Percentiles rank a stretch among this genome's conserved stretches.
Evolutionary conservation across 2,797 vertebrate genomes (phyloP).

Genomic region (Phoxinus dragarum): DNA sequence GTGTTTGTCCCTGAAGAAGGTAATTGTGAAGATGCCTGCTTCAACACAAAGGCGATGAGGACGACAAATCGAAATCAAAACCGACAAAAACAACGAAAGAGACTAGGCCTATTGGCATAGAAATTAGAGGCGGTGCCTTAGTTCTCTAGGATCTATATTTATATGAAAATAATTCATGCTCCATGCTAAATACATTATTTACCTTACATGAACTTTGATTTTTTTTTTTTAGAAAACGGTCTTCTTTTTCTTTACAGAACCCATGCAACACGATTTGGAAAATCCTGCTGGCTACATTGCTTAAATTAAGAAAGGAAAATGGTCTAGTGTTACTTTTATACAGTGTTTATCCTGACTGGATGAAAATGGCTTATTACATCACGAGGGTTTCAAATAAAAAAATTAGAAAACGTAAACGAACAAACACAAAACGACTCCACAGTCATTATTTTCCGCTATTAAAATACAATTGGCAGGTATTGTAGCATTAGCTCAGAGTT

Average conservation of each 20-base stretch:
- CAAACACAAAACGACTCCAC: slow-evolving; percentile 62
- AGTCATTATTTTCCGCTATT: slow-evolving; percentile 68
- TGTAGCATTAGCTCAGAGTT: slow-evolving; percentile 73
- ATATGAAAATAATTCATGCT: slow-evolving; percentile 98
- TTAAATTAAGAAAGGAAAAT: slow-evolving; percentile 77
- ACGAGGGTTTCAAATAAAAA: slow-evolving; percentile 73
- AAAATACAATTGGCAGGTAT: slow-evolving; percentile 82
- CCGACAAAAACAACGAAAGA: slow-evolving; percentile 58
- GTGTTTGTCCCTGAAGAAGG: slow-evolving; percentile 94
- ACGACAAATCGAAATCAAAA: slow-evolving; percentile 61
- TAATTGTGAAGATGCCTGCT: slow-evolving; percentile 91
- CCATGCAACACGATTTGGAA: slow-evolving; percentile 86
- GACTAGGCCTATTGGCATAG: slow-evolving; percentile 87
- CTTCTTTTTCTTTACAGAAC: slow-evolving; percentile 80
- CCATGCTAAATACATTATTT: slow-evolving; percentile 97
- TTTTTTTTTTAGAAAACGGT: slow-evolving; percentile 76
- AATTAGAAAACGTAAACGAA: slow-evolving; percentile 46
- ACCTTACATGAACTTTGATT: slow-evolving; percentile 91
- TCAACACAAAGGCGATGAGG: slow-evolving; percentile 80
- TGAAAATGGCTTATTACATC: slow-evolving; percentile 78
- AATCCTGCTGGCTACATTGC: slow-evolving; percentile 88
- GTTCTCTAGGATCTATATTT: slow-evolving; percentile 93
- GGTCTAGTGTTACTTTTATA: slow-evolving; percentile 76
- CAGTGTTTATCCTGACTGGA: slow-evolving; percentile 81
- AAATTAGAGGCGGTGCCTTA: slow-evolving; percentile 90